Percentiles rank a stretch among this genome's conserved stretches.
phyloP scores from a whole-genome alignment of 2,113 vertebrate genomes.

The Meles meles region DNA sequence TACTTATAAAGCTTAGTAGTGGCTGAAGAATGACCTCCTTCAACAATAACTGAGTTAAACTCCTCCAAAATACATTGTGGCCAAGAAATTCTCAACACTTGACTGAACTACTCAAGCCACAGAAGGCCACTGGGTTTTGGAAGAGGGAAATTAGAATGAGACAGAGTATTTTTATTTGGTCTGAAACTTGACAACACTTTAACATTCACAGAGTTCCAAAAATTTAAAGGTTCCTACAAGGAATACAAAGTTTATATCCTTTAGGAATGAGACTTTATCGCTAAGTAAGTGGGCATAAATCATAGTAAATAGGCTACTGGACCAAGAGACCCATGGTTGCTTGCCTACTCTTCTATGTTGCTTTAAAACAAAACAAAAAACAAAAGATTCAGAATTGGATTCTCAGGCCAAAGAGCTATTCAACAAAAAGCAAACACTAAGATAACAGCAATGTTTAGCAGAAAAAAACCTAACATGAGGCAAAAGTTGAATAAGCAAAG shows the following conservation, averaged over 20 bases:
- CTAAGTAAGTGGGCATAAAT: slow-evolving; percentile 13
- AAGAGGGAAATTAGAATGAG: slow-evolving; percentile 24
- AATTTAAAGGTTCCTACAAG: not conserved
- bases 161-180: slow-evolving; percentile 16
- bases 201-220: not conserved
- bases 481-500: slow-evolving; percentile 66
- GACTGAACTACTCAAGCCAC: not conserved
- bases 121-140: not conserved
- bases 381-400: not conserved
- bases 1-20: not conserved
- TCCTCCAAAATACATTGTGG: not conserved
- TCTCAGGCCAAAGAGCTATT: slow-evolving; percentile 6
- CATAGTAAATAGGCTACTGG: not conserved
- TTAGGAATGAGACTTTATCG: not conserved
- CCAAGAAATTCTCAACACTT: slow-evolving; percentile 42
- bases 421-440: slow-evolving; percentile 16
- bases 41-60: not conserved
- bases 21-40: not conserved
- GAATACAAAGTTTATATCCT: not conserved
- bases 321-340: not conserved
- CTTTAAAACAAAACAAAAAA: not conserved
- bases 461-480: slow-evolving; percentile 19
- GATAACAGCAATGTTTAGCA: slow-evolving; percentile 51
- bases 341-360: not conserved
- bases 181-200: not conserved